Evolutionary conservation across 2,888 invertebrate genomes (phyloP).

Genomic region (Cephus pulcher): DNA sequence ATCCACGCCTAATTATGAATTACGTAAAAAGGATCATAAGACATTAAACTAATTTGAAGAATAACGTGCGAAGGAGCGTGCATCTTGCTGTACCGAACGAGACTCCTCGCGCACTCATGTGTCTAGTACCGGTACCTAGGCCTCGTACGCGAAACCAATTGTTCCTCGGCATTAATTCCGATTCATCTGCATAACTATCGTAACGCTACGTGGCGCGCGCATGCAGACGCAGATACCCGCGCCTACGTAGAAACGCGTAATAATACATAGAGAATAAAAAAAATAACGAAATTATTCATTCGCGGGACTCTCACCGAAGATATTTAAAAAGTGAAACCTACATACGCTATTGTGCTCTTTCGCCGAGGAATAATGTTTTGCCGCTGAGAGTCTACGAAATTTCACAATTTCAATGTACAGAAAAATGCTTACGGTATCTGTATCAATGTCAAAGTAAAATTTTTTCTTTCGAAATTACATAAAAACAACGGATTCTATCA

Average conservation of each 20-base stretch:
- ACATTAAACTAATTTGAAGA: not conserved
- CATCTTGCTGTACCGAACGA: not conserved
- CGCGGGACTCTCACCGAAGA: conserved; percentile 55
- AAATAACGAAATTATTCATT: conserved; percentile 23
- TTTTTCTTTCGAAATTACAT: not conserved
- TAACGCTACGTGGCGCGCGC: not conserved
- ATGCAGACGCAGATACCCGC: not conserved
- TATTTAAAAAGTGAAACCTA: conserved; percentile 61
- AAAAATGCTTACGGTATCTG: not conserved
- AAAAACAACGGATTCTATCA: not conserved
- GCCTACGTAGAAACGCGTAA: conserved; percentile 21
- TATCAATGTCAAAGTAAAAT: not conserved
- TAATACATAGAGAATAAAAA: conserved; percentile 24
- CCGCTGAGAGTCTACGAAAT: not conserved
- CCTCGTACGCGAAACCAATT: conserved; percentile 5
- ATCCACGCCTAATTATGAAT: conserved; percentile 22
- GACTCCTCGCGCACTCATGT: not conserved
- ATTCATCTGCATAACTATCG: conserved; percentile 22
- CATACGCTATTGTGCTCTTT: conserved; percentile 19
- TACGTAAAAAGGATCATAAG: conserved; percentile 10
- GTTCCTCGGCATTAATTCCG: conserved; percentile 14
- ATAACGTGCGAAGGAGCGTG: not conserved
- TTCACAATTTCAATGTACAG: not conserved
- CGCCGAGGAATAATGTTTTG: not conserved
- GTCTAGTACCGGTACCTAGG: not conserved